These are phyloP conservation scores for Cyanistes caeruleus DNA, from an alignment of 2,113 vertebrate genomes.

Conservation along the genomic window DNA sequence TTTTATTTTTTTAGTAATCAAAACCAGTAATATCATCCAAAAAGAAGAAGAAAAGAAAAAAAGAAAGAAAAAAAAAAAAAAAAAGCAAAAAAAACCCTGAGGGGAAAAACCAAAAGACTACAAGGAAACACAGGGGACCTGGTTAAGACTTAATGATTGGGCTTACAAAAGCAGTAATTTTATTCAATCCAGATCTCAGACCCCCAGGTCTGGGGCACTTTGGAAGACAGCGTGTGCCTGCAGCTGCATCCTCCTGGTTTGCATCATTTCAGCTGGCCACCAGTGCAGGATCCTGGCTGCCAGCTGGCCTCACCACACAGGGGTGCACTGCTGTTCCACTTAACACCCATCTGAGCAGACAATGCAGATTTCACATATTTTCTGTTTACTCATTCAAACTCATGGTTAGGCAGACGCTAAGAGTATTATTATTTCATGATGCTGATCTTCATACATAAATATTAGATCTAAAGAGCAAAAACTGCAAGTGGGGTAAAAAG, in stretches of 20 bases:
- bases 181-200: neutral
- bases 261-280: rapidly evolving
- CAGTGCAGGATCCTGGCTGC: neutral
- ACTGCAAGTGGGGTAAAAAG: neutral
- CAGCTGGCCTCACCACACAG: rapidly evolving
- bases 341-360: neutral
- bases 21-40: neutral
- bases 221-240: neutral
- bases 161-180: neutral
- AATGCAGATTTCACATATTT: neutral
- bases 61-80: neutral
- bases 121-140: neutral
- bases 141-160: neutral
- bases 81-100: neutral
- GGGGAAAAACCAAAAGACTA: neutral
- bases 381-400: neutral
- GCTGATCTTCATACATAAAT: neutral
- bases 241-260: neutral
- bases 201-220: rapidly evolving
- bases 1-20: neutral
- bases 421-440: neutral
- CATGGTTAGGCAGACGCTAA: neutral
- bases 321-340: neutral
- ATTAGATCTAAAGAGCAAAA: neutral
- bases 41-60: neutral